Conservation (phyloP, 2,797 vertebrate genomes). For the Phrynocephalus vlangalii region DNA sequence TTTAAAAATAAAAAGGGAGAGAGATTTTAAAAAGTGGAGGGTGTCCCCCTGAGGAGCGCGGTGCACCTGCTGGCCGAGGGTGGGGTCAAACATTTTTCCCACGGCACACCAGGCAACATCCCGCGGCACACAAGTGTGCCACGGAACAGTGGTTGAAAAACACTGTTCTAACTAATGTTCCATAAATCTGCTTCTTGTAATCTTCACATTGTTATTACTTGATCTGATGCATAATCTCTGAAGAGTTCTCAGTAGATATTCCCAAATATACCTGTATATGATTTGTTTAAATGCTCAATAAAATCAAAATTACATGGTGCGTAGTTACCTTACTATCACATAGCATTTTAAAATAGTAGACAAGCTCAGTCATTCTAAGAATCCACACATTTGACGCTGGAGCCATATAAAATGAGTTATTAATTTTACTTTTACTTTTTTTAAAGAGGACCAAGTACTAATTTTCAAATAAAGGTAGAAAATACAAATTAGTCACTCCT, state of each 20-base stretch:
- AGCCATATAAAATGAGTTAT: conserved; percentile 62
- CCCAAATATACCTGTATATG: background rate
- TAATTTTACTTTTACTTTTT: conserved; percentile 52
- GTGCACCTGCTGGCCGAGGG: too few relatives aligned
- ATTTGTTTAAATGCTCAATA: too few relatives aligned
- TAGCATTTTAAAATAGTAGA: background rate
- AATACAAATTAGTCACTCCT: conserved; percentile 68
- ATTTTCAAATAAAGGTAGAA: conserved; percentile 72
- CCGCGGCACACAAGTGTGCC: too few relatives aligned
- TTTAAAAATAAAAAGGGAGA: too few relatives aligned
- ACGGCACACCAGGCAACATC: too few relatives aligned
- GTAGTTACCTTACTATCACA: background rate
- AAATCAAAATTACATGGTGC: too few relatives aligned
- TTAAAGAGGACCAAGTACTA: conserved; percentile 52
- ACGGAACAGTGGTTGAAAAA: too few relatives aligned
- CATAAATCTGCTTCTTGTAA: background rate
- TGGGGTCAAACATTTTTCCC: too few relatives aligned
- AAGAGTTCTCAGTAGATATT: background rate
- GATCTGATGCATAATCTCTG: background rate
- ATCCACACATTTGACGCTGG: conserved; percentile 39
- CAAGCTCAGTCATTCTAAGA: background rate
- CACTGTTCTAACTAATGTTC: background rate
- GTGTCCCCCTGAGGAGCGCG: too few relatives aligned
- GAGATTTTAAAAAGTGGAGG: too few relatives aligned
- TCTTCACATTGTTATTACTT: background rate